A percentile compares a stretch with the other conserved stretches of the same genome.
Evolutionary conservation across 2,888 invertebrate genomes (phyloP).

Genomic region (Cylindroiulus punctatus): DNA sequence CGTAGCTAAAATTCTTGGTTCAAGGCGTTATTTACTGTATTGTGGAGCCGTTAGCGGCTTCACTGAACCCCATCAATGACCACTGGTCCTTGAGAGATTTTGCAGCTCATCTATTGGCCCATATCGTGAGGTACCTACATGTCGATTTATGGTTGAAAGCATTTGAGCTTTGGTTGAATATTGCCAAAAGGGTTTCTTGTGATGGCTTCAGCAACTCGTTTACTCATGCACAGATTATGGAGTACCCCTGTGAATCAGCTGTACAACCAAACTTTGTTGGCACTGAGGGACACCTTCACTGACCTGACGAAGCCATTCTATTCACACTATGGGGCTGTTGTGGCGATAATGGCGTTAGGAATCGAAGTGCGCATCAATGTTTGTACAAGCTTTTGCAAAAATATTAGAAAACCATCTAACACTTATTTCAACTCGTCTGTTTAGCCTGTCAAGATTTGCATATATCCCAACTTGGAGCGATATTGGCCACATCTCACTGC

Average conservation of each 20-base stretch:
- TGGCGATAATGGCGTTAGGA: constrained; percentile 64
- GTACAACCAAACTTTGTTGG: constrained; percentile 62
- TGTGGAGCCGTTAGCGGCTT: constrained; percentile 64
- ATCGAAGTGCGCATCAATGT: constrained; percentile 61
- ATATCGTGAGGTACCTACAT: constrained; percentile 63
- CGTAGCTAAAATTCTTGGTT: constrained; percentile 63
- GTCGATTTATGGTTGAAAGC: not conserved
- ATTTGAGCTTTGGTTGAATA: not conserved
- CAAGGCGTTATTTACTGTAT: constrained; percentile 65
- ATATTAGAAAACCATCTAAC: not conserved
- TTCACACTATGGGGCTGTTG: constrained; percentile 66
- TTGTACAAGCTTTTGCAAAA: not conserved
- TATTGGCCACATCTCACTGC: constrained; percentile 64
- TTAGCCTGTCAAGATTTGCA: constrained; percentile 62
- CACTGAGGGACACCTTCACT: constrained; percentile 63
- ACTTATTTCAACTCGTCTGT: not conserved
- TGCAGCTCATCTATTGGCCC: constrained; percentile 64
- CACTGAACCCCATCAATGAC: constrained; percentile 63
- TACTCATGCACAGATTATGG: constrained; percentile 64
- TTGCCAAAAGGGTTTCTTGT: not conserved
- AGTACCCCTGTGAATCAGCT: constrained; percentile 63
- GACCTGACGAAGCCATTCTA: constrained; percentile 64
- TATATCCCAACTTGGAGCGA: constrained; percentile 63
- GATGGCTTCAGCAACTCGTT: too few species aligned
- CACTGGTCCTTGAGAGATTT: constrained; percentile 66